Percentiles rank a stretch among this genome's conserved stretches.
These are phyloP conservation scores for Phyllotreta striolata DNA, from an alignment of 2,888 invertebrate species.

Conservation along the genomic window DNA sequence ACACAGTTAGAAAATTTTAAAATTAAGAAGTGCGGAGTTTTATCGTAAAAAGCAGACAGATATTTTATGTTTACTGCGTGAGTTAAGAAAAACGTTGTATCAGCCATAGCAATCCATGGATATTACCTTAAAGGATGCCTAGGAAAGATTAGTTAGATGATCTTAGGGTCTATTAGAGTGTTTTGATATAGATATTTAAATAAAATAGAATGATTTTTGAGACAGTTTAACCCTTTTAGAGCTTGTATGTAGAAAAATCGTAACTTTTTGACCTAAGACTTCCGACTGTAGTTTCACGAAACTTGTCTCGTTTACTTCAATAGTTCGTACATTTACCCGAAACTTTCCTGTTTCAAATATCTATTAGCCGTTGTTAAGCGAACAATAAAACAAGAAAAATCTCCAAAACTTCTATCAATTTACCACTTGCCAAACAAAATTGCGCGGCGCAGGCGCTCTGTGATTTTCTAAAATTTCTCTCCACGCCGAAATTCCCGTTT, in stretches of 20 bases:
- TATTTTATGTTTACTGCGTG: too few species aligned
- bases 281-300: slow-evolving; percentile 12
- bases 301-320: slow-evolving; percentile 26
- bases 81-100: too few species aligned
- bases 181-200: too few species aligned
- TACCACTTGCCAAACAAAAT: slow-evolving; percentile 38
- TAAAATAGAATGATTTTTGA: too few species aligned
- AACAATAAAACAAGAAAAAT: slow-evolving; percentile 36
- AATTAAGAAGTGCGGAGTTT: too few species aligned
- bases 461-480: slow-evolving; percentile 42
- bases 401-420: slow-evolving; percentile 37
- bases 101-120: too few species aligned
- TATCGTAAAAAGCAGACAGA: too few species aligned
- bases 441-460: slow-evolving; percentile 43
- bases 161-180: too few species aligned
- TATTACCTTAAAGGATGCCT: too few species aligned
- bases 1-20: too few species aligned
- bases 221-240: background rate
- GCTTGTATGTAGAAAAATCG: slow-evolving; percentile 10
- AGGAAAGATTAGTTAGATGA: too few species aligned
- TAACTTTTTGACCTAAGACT: slow-evolving; percentile 22
- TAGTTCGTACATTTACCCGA: slow-evolving; percentile 23
- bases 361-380: slow-evolving; percentile 37
- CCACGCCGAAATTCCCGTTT: slow-evolving; percentile 38
- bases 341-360: slow-evolving; percentile 31